Evolutionary conservation across 2,888 invertebrate genomes (phyloP), one percentile per base, ranked within the genome.

Genomic region (Drosophila falleni): DNA sequence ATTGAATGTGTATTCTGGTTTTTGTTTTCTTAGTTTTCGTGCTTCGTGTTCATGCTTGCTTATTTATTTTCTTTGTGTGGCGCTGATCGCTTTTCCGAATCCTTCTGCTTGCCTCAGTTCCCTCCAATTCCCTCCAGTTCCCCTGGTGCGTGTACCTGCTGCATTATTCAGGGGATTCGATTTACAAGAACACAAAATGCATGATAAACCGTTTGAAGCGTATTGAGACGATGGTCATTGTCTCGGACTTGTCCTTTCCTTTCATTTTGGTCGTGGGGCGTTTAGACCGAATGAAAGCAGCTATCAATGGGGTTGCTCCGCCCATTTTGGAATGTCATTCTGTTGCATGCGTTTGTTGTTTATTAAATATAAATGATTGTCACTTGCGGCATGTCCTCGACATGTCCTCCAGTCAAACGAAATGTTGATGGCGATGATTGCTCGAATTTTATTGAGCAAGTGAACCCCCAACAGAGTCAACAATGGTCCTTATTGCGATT

Each of bases 311-410:
- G 44, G 41, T 29, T 35, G 29, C n/a, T 6, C 5, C 37, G 44
- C 60, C 55, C 56, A 31, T 44, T 53, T 31, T 26, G 44, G 11
- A 44, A 26, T 44, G 66, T 74, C 44, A 33, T 47, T 44, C 35
- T 53, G 56, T 35, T 74, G 76, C 76, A 80, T 85, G 78, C 74
- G 87, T 86, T 87, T 66, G 72, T 84, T 84, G 81, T 87, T 89
- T 89, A 86, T 86, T 86, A 86, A 86, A 86, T 89, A 86, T 86
- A 85, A 80, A 86, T 89, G 86, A 89, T 86, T 86, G 86, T 86
- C 86, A 89, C 89, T 86, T 76, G 89, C 76, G 84, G 87, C 85
- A 81, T 84, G 83, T 73, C 62, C 74, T 55, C 66, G 53, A 71
- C 69, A 58, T 59, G 49, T 68, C 58, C 37, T 67, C 54, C 42